Evolutionary conservation across 2,888 invertebrate species (phyloP).

Genomic region (Calameuta filiformis): DNA sequence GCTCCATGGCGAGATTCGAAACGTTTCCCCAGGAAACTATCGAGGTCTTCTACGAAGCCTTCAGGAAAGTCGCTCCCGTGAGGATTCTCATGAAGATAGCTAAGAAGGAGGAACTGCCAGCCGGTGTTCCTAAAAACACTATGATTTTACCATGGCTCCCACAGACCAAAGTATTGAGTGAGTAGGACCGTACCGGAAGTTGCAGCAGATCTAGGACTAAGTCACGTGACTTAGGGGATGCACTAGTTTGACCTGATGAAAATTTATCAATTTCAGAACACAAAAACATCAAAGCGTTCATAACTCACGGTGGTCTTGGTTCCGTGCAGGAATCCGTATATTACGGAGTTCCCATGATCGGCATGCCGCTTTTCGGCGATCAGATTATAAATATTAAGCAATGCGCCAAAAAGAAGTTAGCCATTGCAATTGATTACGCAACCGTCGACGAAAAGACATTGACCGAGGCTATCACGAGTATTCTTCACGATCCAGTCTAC

Average conservation of each 20-base stretch:
- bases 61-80: slow-evolving; percentile 1
- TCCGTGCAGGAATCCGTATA: slow-evolving; percentile 45
- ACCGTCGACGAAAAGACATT: slow-evolving; percentile 53
- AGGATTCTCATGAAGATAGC: not conserved
- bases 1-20: slow-evolving; percentile 23
- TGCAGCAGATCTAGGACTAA: too few relatives aligned
- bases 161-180: slow-evolving; percentile 10
- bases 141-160: slow-evolving; percentile 10
- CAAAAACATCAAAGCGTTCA: slow-evolving; percentile 43
- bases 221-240: fast-evolving
- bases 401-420: slow-evolving; percentile 39
- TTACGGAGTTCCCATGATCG: slow-evolving; percentile 46
- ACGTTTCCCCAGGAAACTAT: slow-evolving; percentile 2
- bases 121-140: slow-evolving; percentile 12
- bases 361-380: slow-evolving; percentile 48
- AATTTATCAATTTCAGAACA: slow-evolving; percentile 32
- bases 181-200: not conserved
- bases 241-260: too few relatives aligned
- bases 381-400: slow-evolving; percentile 46
- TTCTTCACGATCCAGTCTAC: slow-evolving; percentile 62
- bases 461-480: slow-evolving; percentile 53
- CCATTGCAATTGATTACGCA: slow-evolving; percentile 41
- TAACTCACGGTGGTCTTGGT: slow-evolving; percentile 52
- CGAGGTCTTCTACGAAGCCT: slow-evolving; percentile 7
- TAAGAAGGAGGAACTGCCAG: slow-evolving; percentile 12